These are phyloP conservation scores for Lathamus discolor DNA, from an alignment of 2,113 vertebrate genomes.

Conservation along the genomic window DNA sequence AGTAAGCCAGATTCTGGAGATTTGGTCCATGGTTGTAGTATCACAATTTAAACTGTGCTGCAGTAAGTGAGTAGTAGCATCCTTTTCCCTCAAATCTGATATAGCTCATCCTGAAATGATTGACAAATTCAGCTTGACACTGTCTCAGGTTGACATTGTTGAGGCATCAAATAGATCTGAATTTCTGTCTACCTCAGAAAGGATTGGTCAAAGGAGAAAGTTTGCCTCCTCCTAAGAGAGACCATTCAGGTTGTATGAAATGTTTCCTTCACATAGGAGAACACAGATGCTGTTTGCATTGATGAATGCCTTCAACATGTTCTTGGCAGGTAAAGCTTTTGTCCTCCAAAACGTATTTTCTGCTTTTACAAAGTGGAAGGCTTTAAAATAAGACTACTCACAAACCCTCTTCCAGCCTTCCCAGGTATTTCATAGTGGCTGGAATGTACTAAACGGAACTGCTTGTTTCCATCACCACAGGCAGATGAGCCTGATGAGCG, in stretches of 20 bases:
- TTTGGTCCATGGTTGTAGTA: background rate
- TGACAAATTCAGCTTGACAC: background rate
- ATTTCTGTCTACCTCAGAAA: background rate
- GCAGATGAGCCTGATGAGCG: background rate
- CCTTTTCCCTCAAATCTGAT: background rate
- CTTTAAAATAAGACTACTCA: background rate
- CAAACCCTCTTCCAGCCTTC: background rate
- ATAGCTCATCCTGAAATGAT: background rate
- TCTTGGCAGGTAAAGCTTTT: background rate
- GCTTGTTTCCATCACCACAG: background rate
- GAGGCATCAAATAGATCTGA: background rate
- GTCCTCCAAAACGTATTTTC: background rate
- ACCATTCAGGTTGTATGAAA: background rate
- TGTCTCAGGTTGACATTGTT: background rate
- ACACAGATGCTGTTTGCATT: background rate
- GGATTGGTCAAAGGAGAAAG: background rate
- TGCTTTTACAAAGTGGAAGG: background rate
- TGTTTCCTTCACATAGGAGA: background rate
- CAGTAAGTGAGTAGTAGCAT: background rate
- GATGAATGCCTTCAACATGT: background rate
- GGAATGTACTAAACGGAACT: background rate
- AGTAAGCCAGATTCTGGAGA: background rate
- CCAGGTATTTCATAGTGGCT: background rate
- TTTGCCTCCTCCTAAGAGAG: background rate
- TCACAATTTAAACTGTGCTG: background rate